phyloP scores from a whole-genome alignment of 2,113 vertebrate species.

The Charina bottae region DNA sequence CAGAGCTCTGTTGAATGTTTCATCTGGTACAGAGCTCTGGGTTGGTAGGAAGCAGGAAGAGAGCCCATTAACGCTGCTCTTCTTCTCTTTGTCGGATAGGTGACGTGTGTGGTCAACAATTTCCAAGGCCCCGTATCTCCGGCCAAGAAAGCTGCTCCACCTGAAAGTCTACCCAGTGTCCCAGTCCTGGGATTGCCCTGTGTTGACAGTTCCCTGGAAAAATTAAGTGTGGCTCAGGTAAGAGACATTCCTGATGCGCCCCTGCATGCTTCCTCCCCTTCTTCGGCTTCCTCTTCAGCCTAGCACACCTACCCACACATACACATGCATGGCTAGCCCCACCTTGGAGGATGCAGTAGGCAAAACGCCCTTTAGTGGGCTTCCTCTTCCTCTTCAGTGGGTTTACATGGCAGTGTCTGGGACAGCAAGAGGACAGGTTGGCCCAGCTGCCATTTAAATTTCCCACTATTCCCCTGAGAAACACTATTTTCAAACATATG shows the following conservation, averaged over 20 bases:
- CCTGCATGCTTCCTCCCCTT: background rate
- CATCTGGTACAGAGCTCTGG: background rate
- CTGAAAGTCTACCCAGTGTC: conserved; percentile 72
- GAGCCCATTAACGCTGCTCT: background rate
- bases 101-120: conserved; percentile 73
- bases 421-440: too few species aligned
- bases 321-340: background rate
- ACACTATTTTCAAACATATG: background rate
- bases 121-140: conserved; percentile 63
- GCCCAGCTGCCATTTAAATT: background rate
- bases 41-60: background rate
- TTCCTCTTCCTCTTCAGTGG: background rate
- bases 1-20: background rate
- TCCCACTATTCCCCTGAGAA: too few species aligned
- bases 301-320: background rate
- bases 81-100: conserved; percentile 48
- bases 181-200: conserved; percentile 78
- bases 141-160: conserved; percentile 41
- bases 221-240: conserved; percentile 93
- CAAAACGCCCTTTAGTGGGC: background rate
- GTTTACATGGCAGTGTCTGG: background rate
- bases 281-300: background rate
- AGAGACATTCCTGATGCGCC: conserved; percentile 66
- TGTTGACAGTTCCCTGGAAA: conserved; percentile 88
- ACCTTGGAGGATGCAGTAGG: background rate